Evolutionary conservation across 2,113 vertebrate genomes (phyloP).

Genomic region (Esox niger): DNA sequence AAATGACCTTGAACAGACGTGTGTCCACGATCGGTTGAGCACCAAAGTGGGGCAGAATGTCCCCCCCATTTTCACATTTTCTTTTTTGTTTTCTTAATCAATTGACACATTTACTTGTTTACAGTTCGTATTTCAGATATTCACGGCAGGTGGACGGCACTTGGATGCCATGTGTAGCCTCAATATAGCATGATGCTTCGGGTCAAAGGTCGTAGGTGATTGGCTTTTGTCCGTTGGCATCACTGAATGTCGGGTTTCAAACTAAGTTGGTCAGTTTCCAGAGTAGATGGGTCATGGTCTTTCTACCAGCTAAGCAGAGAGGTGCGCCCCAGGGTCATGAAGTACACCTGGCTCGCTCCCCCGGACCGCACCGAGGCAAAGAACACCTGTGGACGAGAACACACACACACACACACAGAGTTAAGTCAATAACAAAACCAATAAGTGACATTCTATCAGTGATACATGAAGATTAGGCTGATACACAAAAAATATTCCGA

Average conservation of each 20-base stretch:
- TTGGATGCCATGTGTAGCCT: background rate
- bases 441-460: background rate
- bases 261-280: constrained; percentile 58
- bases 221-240: constrained; percentile 28
- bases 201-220: constrained; percentile 64
- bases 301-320: constrained; percentile 98
- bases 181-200: background rate
- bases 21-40: constrained; percentile 29
- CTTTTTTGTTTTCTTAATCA: constrained; percentile 33
- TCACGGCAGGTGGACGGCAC: background rate
- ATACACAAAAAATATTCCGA: background rate
- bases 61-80: constrained; percentile 37
- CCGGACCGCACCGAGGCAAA: constrained; percentile 96
- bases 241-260: constrained; percentile 19
- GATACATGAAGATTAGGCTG: background rate
- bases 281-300: constrained; percentile 62
- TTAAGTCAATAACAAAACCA: background rate
- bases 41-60: constrained; percentile 22
- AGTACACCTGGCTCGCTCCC: constrained; percentile 98
- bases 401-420: constrained; percentile 14
- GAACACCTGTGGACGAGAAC: constrained; percentile 81
- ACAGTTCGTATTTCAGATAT: constrained; percentile 23
- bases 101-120: constrained; percentile 22
- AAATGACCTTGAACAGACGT: background rate
- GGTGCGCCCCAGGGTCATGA: constrained; percentile 97